These are phyloP conservation scores for Apogon talboti DNA, from an alignment of 2,797 vertebrate species.

Conservation along the genomic window DNA sequence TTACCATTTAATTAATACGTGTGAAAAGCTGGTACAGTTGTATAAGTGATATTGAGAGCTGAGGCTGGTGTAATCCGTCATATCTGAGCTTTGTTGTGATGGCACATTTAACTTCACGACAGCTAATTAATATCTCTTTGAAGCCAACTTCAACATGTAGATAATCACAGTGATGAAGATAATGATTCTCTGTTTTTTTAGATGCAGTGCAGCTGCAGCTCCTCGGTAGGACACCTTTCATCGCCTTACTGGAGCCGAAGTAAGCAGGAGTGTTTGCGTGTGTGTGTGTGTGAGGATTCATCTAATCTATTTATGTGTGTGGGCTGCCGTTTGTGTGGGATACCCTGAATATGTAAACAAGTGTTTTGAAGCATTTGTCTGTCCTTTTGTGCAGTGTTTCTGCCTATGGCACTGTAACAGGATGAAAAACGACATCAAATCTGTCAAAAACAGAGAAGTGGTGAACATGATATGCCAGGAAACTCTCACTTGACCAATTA, in stretches of 20 bases:
- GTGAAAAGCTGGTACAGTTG: conserved; percentile 7
- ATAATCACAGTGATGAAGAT: conserved; percentile 16
- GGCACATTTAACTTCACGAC: conserved; percentile 35
- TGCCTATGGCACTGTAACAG: not conserved
- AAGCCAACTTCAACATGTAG: not conserved
- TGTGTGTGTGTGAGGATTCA: not conserved
- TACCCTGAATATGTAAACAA: conserved; percentile 21
- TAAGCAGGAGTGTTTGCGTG: conserved; percentile 58
- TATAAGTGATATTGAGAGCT: conserved; percentile 4
- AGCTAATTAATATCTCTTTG: conserved; percentile 31
- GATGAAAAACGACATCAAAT: conserved; percentile 7
- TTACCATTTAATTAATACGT: conserved; percentile 8
- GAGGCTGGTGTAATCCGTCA: conserved; percentile 21
- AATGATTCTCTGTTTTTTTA: conserved; percentile 46
- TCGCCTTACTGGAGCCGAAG: conserved; percentile 82
- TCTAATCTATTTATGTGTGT: conserved; percentile 31
- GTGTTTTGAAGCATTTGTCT: conserved; percentile 16
- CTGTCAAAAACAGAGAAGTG: conserved; percentile 1
- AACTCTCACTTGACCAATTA: not conserved
- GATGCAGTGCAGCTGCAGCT: conserved; percentile 83
- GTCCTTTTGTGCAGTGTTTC: conserved; percentile 9
- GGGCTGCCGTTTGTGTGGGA: conserved; percentile 29
- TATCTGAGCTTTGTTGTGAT: conserved; percentile 32
- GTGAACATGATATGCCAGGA: no score
- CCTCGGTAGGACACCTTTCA: conserved; percentile 65